Conservation (phyloP, 2,888 invertebrate genomes). For the Parasteatoda lunata region DNA sequence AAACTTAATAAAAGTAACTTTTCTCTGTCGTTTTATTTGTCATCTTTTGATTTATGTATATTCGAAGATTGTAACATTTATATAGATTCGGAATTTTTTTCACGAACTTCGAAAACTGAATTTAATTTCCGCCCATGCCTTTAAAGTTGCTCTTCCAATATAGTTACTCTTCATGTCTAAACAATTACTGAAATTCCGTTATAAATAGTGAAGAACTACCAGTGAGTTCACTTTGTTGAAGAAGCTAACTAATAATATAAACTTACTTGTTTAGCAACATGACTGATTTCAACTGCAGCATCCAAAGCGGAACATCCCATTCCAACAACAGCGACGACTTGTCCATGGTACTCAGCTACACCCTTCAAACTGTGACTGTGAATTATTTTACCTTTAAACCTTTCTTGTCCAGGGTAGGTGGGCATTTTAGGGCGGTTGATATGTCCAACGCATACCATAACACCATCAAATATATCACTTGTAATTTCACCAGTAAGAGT, state of each 20-base stretch:
- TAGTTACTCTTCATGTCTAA: no score
- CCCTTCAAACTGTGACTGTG: slow-evolving; percentile 70
- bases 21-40: no score
- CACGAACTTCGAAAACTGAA: no score
- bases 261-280: slow-evolving; percentile 62
- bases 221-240: no score
- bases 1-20: no score
- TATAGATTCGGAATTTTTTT: no score
- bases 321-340: slow-evolving; percentile 75
- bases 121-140: no score
- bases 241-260: not conserved
- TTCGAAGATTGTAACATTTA: no score
- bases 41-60: no score
- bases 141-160: no score
- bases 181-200: no score
- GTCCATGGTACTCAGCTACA: slow-evolving; percentile 70
- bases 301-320: slow-evolving; percentile 75
- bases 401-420: slow-evolving; percentile 73
- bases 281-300: slow-evolving; percentile 58
- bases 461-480: slow-evolving; percentile 73
- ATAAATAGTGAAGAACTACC: no score
- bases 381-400: slow-evolving; percentile 71
- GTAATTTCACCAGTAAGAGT: slow-evolving; percentile 14
- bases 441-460: slow-evolving; percentile 76
- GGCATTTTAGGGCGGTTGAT: slow-evolving; percentile 75